Conservation (phyloP, 2,888 invertebrate species). For the Ganaspis brasiliensis region DNA sequence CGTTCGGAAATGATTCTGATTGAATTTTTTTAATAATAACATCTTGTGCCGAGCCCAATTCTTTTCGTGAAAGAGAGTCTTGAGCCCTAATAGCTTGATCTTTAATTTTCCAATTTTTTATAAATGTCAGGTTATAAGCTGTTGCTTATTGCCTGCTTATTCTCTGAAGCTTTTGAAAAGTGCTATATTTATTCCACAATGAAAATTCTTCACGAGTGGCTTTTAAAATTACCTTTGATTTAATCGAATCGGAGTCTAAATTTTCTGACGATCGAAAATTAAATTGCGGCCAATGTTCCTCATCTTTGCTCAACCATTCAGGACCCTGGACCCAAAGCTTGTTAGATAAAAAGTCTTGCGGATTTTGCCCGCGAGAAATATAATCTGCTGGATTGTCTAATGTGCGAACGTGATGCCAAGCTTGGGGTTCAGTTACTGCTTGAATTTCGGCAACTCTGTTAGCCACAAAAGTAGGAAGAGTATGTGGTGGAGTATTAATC, state of each 20-base stretch:
- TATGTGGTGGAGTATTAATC: slow-evolving; percentile 19
- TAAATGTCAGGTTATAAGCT: slow-evolving; percentile 27
- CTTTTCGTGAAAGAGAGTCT: background rate
- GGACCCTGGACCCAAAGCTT: background rate
- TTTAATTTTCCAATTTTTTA: background rate
- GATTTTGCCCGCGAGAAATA: background rate
- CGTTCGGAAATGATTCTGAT: background rate
- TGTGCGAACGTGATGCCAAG: background rate
- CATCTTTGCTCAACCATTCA: background rate
- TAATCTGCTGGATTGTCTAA: background rate
- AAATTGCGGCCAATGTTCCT: background rate
- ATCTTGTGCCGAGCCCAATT: background rate
- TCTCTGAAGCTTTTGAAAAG: background rate
- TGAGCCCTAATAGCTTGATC: background rate
- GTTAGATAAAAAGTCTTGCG: background rate
- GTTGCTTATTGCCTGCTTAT: too few relatives aligned
- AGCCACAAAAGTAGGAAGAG: background rate
- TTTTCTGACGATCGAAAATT: background rate
- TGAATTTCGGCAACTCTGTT: slow-evolving; percentile 9
- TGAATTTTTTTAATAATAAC: background rate
- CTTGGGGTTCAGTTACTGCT: background rate
- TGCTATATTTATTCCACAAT: background rate
- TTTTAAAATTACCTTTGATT: background rate
- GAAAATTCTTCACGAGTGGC: background rate
- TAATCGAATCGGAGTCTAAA: background rate